Conservation (phyloP, 1,140 invertebrate genomes). For the Acromyrmex echinatior region DNA sequence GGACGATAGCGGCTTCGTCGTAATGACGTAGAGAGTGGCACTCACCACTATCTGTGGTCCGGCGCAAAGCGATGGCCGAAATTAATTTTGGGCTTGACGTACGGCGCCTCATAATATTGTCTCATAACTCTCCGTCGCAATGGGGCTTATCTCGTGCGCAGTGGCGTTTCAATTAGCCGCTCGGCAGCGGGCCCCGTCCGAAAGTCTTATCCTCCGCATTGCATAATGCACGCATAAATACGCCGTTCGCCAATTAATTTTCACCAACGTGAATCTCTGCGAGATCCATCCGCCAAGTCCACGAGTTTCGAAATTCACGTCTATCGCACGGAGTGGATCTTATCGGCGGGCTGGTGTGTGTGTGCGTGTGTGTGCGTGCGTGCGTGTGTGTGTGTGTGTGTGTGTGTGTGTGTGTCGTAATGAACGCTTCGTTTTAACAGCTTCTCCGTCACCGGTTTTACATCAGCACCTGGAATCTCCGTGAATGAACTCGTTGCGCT, state of each 20-base stretch:
- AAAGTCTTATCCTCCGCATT: conserved; percentile 78
- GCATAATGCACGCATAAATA: conserved; percentile 79
- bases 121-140: conserved; percentile 78
- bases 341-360: conserved; percentile 38
- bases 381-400: neutral
- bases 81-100: conserved; percentile 78
- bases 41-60: conserved; percentile 60
- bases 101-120: conserved; percentile 80
- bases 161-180: conserved; percentile 79
- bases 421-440: conserved; percentile 53
- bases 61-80: conserved; percentile 69
- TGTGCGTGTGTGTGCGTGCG: too few species aligned
- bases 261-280: conserved; percentile 33
- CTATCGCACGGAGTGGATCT: conserved; percentile 29
- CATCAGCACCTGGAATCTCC: neutral
- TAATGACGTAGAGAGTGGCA: conserved; percentile 68
- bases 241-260: conserved; percentile 72
- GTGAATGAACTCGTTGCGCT: neutral
- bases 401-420: neutral
- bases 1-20: conserved; percentile 51
- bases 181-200: conserved; percentile 44
- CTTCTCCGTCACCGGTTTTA: conserved; percentile 26
- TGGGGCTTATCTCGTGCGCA: conserved; percentile 73
- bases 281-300: neutral
- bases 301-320: conserved; percentile 36